Evolutionary conservation across 2,113 vertebrate genomes (phyloP), one percentile per base, ranked within the genome.

Genomic region (Zapornia atra): DNA sequence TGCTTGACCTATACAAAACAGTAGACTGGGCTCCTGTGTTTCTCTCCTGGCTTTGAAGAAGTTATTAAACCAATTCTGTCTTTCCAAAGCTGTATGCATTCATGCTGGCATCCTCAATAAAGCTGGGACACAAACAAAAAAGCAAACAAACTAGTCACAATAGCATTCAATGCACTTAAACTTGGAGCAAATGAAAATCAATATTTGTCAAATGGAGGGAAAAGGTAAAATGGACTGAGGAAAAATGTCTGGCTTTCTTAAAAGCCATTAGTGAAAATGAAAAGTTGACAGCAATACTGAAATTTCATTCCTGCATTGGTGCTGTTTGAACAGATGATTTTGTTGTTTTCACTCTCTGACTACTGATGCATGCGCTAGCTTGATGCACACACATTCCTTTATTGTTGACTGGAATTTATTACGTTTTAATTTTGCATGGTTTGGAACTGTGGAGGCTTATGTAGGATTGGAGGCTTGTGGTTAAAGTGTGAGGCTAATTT

Each of bases 101-200:
- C 96, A 64, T 86, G 95, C 96, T 96, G 96, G 89, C 91, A 94
- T 82, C 82, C 90, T 95, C 97, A 81, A 91, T 97, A 96, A 96
- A 96, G 79, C 90, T 66, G 77, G 44, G 40, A 33, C 33, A 75
- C 86, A 91, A 94, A 96, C 76, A 91, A 91, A 94, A 96, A 93
- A 94, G 84, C 76, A 95, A 96, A 82, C 80, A 90, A 92, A 92
- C 82, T 44, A 53, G 93, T 78, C 84, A 66, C 69, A 89, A 82
- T 90, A 96, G 86, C 85, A 88, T 91, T 83, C 87, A 89, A 70
- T 86, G 89, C 95, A 95, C 96, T 97, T 97, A 97, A 97, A 96
- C 89, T 94, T 91, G 76, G 89, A 96, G 84, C 80, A 96, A 96
- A 94, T 97, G 57, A 96, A 96, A 97, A 97, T 97, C 95, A 94